phyloP scores from a whole-genome alignment of 2,113 vertebrate species.

The Indicator maculatus region DNA sequence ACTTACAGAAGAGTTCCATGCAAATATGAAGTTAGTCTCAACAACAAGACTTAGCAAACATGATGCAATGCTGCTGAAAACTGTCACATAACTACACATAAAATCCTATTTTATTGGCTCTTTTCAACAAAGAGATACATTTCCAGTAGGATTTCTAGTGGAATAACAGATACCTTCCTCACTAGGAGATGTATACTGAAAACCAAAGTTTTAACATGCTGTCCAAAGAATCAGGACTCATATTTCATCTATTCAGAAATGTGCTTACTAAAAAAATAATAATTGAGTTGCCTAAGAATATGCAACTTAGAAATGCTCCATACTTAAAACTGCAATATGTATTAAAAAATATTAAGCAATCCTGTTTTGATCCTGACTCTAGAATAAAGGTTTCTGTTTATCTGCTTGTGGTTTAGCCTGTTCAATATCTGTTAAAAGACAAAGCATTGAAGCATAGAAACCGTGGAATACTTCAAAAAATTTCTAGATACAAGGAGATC shows the following conservation, averaged over 20 bases:
- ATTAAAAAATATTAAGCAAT: too few species aligned
- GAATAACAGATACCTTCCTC: not conserved
- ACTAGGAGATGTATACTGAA: not conserved
- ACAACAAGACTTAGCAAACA: not conserved
- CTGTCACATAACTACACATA: rapidly evolving
- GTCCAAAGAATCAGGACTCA: not conserved
- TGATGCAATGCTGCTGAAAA: not conserved
- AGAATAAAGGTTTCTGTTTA: not conserved
- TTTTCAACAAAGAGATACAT: not conserved
- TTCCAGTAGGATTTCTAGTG: not conserved
- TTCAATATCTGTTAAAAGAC: not conserved
- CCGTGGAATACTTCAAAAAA: not conserved
- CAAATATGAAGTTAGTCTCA: not conserved
- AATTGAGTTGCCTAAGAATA: not conserved
- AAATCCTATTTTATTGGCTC: not conserved
- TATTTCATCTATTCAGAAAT: not conserved
- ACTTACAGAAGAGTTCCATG: not conserved
- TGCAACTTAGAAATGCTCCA: not conserved
- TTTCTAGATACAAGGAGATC: not conserved
- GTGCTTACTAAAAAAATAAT: not conserved
- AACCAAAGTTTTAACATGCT: not conserved
- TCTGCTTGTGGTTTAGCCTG: not conserved
- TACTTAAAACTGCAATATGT: not conserved
- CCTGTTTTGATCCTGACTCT: not conserved
- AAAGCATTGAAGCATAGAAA: not conserved